Conservation (phyloP, 2,888 invertebrate genomes). For the Eupithecia vulgata region DNA sequence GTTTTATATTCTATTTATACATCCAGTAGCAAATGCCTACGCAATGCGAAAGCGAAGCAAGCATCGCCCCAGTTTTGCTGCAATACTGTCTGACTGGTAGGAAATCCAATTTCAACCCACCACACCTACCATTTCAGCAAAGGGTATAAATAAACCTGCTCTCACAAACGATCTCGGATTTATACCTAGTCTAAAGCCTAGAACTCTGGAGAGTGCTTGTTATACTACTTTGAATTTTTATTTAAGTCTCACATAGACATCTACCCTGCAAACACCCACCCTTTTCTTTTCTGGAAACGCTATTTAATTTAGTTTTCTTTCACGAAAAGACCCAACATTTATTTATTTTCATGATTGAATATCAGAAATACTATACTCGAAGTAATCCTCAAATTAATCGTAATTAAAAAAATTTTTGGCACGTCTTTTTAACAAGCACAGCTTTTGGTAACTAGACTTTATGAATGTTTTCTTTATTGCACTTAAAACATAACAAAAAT, state of each 20-base stretch:
- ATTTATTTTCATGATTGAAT: too few relatives aligned
- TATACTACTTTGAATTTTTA: constrained; percentile 8
- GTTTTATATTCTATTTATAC: background rate
- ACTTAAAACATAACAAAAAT: too few relatives aligned
- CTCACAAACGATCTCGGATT: background rate
- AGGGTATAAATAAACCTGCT: constrained; percentile 22
- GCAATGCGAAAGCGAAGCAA: background rate
- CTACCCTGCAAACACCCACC: constrained; percentile 15
- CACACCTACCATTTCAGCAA: constrained; percentile 25
- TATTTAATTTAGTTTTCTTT: background rate
- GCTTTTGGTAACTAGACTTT: background rate
- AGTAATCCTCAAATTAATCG: too few relatives aligned
- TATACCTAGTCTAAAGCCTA: too few relatives aligned
- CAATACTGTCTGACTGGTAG: background rate
- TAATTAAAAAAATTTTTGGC: too few relatives aligned
- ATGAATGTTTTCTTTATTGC: too few relatives aligned
- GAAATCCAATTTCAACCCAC: constrained; percentile 6
- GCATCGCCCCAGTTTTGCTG: background rate
- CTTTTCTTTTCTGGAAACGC: constrained; percentile 7
- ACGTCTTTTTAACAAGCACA: too few relatives aligned
- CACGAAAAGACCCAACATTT: background rate
- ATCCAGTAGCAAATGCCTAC: background rate
- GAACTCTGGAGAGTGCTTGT: constrained; percentile 11
- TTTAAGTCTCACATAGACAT: constrained; percentile 11
- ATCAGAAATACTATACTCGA: too few relatives aligned